These are phyloP conservation scores for Ichneumoninae sp. DNA, from an alignment of 2,888 invertebrate genomes.

Conservation along the genomic window DNA sequence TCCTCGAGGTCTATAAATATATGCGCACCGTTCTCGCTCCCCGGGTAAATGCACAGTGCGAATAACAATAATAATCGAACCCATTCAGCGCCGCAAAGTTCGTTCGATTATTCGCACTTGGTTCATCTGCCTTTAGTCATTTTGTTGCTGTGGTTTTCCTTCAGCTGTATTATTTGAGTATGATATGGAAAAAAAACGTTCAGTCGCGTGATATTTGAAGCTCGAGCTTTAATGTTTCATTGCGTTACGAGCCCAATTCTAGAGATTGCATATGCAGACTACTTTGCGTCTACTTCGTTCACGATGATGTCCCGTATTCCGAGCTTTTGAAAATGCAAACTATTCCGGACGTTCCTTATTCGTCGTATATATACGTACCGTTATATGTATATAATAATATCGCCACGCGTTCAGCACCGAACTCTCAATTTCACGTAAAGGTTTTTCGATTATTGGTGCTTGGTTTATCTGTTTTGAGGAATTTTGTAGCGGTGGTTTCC, in stretches of 20 bases:
- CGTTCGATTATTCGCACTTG: background rate
- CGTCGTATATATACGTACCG: conserved; percentile 13
- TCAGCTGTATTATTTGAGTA: too few relatives aligned
- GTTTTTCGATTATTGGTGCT: background rate
- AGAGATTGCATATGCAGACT: background rate
- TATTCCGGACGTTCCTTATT: background rate
- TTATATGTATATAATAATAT: conserved; percentile 13
- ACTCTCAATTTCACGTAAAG: background rate
- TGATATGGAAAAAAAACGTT: background rate
- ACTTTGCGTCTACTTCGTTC: background rate
- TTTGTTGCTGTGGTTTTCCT: background rate
- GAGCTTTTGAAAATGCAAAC: background rate
- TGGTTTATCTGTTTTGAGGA: background rate
- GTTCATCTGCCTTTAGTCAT: background rate
- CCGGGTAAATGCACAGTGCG: background rate
- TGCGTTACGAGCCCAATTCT: background rate
- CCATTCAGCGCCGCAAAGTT: background rate
- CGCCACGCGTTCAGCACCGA: background rate
- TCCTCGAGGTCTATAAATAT: conserved; percentile 33
- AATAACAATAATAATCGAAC: conserved; percentile 1
- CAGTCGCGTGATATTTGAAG: background rate
- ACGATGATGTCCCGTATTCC: background rate
- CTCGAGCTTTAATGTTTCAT: background rate
- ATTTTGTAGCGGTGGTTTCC: background rate
- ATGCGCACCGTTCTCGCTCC: background rate